Base-by-base conservation (phyloP, 64 coral and sea anemone genomes). In the Porites australiensis region DNA sequence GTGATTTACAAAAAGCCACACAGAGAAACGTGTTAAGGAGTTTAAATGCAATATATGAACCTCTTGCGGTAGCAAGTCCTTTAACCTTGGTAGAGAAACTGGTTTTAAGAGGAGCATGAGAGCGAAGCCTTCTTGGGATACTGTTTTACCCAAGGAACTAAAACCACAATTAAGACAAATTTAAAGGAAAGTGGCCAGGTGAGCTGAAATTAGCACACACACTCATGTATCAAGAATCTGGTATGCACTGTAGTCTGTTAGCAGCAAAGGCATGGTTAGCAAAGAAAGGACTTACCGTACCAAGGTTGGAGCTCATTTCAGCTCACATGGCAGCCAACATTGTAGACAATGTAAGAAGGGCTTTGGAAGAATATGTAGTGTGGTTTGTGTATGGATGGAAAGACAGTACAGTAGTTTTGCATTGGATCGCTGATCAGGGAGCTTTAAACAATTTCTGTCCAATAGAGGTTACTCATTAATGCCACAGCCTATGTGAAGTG, bases 371-470 rank as follows among this genome's bases (percentile, higher is more conserved):
- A 19, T 72, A n/a, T 58, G 55, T 58, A 62, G 87, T 90, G 20
- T 85, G 19, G 3, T 68, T n/a, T 9, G 78, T 90, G 0, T 65
- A 75, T n/a, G 52, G 92, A 72, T 94, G 86, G 92, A 77, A 64
- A 11, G 86, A 94, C 52, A 94, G 78, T 22, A 94, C 67, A 3
- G 92, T 94, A 2, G 92, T 69, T 5, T 50, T 94, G 21, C 52
- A 94, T 13, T 83, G 86, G 92, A 83, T 94, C 12, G 57, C 80
- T 0, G 70, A 78, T 45, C 14, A 19, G 93, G 93, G 10, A 53
- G n/a, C 55, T 83, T 89, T 77, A 94, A 94, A 55, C 69, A 94
- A 14, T 94, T 89, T 13, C 75, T 94, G 2, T 55, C 92, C 51
- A 94, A 94, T 77, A 73, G 77, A 83, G 92, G 27, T 89, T 22